These are phyloP conservation scores for Callopanchax toddi DNA, from an alignment of 2,113 vertebrate genomes.

Conservation along the genomic window DNA sequence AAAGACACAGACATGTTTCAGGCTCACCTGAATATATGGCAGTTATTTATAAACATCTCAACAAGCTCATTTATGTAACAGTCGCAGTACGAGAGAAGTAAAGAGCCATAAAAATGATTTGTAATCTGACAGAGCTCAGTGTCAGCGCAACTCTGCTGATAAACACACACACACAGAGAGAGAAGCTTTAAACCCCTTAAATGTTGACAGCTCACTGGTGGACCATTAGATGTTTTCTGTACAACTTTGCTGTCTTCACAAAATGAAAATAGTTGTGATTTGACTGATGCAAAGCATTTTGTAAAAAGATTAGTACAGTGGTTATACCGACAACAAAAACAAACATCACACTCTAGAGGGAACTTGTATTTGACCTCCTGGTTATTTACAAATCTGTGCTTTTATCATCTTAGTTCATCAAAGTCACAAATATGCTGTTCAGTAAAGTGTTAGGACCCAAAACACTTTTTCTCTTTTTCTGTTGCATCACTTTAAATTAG, in stretches of 20 bases:
- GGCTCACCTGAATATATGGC: not conserved
- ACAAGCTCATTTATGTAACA: conserved; percentile 1
- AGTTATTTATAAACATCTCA: not conserved
- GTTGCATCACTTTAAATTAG: too few relatives aligned
- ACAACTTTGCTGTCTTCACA: too few relatives aligned
- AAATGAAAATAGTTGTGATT: not conserved
- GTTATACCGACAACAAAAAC: not conserved
- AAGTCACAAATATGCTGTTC: too few relatives aligned
- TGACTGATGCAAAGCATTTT: not conserved
- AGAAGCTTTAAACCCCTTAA: not conserved
- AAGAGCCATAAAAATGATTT: not conserved
- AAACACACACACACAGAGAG: not conserved
- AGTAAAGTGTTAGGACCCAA: too few relatives aligned
- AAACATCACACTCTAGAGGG: not conserved
- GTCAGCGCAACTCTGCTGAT: not conserved
- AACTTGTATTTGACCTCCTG: too few relatives aligned
- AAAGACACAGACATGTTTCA: not conserved
- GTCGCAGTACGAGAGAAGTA: not conserved
- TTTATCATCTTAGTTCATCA: too few relatives aligned
- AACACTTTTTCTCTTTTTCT: too few relatives aligned
- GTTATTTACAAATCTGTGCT: too few relatives aligned
- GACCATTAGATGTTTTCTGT: too few relatives aligned
- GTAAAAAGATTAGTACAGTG: not conserved
- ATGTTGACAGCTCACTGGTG: not conserved
- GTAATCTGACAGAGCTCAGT: not conserved